phyloP scores from a whole-genome alignment of 1,140 invertebrate genomes.

The Rhagoletis pomonella region DNA sequence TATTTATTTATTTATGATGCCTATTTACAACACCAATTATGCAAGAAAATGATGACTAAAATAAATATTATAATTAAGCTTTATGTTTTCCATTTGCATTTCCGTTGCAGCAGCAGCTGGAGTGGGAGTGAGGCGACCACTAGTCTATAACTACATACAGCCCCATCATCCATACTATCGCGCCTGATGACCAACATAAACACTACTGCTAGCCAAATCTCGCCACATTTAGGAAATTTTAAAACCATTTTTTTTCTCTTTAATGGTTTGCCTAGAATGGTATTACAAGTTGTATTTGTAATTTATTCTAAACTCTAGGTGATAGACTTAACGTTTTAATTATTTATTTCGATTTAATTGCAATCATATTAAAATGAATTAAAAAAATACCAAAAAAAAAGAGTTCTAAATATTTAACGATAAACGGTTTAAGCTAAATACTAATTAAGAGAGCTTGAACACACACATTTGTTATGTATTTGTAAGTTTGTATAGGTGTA shows the following conservation, averaged over 20 bases:
- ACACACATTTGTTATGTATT: conserved; percentile 24
- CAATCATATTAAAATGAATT: conserved; percentile 39
- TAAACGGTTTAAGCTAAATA: conserved; percentile 12
- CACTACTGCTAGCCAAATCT: not conserved
- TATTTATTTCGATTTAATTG: conserved; percentile 28
- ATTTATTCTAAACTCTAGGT: not conserved
- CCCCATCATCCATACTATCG: conserved; percentile 66
- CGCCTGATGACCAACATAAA: not conserved
- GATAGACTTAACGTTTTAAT: not conserved
- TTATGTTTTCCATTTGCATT: not conserved
- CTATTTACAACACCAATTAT: no score
- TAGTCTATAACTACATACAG: conserved; percentile 71
- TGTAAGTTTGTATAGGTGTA: not conserved
- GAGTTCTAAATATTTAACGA: not conserved
- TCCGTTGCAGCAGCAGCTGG: not conserved
- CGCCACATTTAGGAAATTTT: not conserved
- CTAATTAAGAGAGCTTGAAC: not conserved
- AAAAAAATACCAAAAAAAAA: conserved; percentile 40
- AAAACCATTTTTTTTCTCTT: not conserved
- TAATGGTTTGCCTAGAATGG: not conserved
- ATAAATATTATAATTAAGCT: no score
- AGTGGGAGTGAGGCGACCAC: conserved; percentile 62
- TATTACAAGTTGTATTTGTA: conserved; percentile 30
- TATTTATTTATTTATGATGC: no score
- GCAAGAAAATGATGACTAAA: no score